Percentiles rank a stretch among this genome's conserved stretches.
Conservation (phyloP, 2,888 invertebrate species). For the Macroteleia sp. region DNA sequence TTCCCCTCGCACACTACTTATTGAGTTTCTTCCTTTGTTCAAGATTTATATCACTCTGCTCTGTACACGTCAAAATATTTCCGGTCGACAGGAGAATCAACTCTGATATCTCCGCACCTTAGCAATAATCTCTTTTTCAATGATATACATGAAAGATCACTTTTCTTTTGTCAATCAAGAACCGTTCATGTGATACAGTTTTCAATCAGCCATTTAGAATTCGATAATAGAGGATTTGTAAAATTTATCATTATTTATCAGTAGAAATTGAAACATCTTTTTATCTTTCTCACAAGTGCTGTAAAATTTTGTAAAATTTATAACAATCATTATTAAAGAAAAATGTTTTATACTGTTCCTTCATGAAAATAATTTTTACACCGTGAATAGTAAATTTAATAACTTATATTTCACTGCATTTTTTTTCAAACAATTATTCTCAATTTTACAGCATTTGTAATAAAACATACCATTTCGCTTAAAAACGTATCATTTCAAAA, state of each 20-base stretch:
- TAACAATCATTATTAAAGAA: too few relatives aligned
- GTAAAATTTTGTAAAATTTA: too few relatives aligned
- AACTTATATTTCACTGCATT: too few relatives aligned
- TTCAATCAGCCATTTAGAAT: slow-evolving; percentile 42
- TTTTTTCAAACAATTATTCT: too few relatives aligned
- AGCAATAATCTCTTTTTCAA: slow-evolving; percentile 56
- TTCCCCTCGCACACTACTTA: slow-evolving; percentile 33
- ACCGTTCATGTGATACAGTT: slow-evolving; percentile 40
- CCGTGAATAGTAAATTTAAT: too few relatives aligned
- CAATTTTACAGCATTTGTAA: too few relatives aligned
- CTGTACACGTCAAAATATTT: slow-evolving; percentile 61
- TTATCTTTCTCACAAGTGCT: too few relatives aligned
- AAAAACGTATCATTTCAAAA: too few relatives aligned
- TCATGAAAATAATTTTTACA: too few relatives aligned
- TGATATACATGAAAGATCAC: slow-evolving; percentile 60
- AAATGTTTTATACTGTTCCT: too few relatives aligned
- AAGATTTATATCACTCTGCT: slow-evolving; percentile 59
- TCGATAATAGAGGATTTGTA: not conserved
- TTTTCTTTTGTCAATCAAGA: slow-evolving; percentile 43
- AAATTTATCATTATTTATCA: slow-evolving; percentile 4
- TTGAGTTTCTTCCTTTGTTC: slow-evolving; percentile 47
- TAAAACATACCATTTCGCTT: too few relatives aligned
- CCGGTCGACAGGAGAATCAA: slow-evolving; percentile 31
- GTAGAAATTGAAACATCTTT: too few relatives aligned
- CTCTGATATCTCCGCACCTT: slow-evolving; percentile 32